These are phyloP conservation scores for Pantherophis alleghaniensis DNA, from an alignment of 2,797 vertebrate genomes.

Conservation along the genomic window DNA sequence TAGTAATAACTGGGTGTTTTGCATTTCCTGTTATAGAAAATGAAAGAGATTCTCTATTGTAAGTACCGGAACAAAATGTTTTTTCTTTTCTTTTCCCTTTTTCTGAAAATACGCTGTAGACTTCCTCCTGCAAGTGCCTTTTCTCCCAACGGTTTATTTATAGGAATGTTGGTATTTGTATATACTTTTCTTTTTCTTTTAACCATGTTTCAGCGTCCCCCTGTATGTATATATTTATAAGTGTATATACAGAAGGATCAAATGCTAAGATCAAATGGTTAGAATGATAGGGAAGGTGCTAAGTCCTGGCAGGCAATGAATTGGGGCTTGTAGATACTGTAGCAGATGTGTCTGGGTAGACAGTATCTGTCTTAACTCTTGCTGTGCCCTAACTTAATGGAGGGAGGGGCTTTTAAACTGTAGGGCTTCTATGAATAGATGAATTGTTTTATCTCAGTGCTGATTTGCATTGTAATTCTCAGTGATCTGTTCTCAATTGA, in stretches of 20 bases:
- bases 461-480: conserved; percentile 42
- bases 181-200: conserved; percentile 71
- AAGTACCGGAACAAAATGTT: conserved; percentile 71
- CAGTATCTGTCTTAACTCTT: conserved; percentile 57
- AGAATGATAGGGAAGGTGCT: conserved; percentile 64
- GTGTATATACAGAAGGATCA: conserved; percentile 73
- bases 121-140: conserved; percentile 84
- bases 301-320: conserved; percentile 64
- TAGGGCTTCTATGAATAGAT: conserved; percentile 27
- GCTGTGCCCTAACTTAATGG: conserved; percentile 52
- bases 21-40: conserved; percentile 71
- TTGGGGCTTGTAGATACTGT: conserved; percentile 64
- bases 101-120: conserved; percentile 79
- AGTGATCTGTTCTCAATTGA: conserved; percentile 15
- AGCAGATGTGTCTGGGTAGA: conserved; percentile 63
- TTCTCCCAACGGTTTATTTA: conserved; percentile 82
- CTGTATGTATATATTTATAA: conserved; percentile 71
- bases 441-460: conserved; percentile 25
- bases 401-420: conserved; percentile 8
- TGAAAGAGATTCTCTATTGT: conserved; percentile 73
- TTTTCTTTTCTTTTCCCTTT: conserved; percentile 41
- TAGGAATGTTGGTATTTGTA: conserved; percentile 81
- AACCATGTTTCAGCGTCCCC: conserved; percentile 74
- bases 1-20: conserved; percentile 72
- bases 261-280: conserved; percentile 69